Percentiles rank a stretch among this genome's conserved stretches.
These are phyloP conservation scores for Drosophila littoralis DNA, from an alignment of 1,140 invertebrate species.

Conservation along the genomic window DNA sequence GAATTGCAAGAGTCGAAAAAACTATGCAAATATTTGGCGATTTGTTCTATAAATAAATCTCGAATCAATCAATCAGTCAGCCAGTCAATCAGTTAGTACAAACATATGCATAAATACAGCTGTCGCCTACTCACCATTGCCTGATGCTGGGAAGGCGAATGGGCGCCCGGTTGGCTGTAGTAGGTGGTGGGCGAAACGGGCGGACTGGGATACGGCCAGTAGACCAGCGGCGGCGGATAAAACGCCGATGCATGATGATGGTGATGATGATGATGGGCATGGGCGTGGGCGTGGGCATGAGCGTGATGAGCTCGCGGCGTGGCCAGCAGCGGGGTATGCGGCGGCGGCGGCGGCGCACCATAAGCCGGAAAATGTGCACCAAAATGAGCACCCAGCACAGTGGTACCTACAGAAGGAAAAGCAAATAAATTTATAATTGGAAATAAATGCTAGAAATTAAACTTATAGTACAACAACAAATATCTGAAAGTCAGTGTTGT, in stretches of 20 bases:
- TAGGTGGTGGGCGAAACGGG: constrained; percentile 95
- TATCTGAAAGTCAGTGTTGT: constrained; percentile 56
- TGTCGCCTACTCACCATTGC: constrained; percentile 84
- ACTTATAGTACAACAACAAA: constrained; percentile 10
- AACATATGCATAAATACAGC: background rate
- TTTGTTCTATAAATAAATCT: too few relatives aligned
- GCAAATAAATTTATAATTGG: background rate
- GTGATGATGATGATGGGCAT: constrained; percentile 54
- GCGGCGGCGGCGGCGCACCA: constrained; percentile 71
- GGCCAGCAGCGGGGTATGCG: constrained; percentile 80
- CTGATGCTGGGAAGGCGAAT: constrained; percentile 85
- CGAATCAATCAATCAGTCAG: background rate
- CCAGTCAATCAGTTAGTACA: background rate
- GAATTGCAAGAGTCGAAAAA: too few relatives aligned
- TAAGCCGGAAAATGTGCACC: constrained; percentile 69
- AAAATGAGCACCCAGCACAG: constrained; percentile 74
- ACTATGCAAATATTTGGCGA: too few relatives aligned
- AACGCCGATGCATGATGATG: constrained; percentile 80
- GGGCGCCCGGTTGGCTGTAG: constrained; percentile 88
- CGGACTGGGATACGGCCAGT: constrained; percentile 96
- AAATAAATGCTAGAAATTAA: background rate
- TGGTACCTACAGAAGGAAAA: constrained; percentile 59
- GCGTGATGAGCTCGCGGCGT: constrained; percentile 85
- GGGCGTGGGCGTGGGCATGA: constrained; percentile 65
- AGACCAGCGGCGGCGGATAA: constrained; percentile 88